Conservation (phyloP, 2,797 vertebrate species). For the Enteromius radiatus region DNA sequence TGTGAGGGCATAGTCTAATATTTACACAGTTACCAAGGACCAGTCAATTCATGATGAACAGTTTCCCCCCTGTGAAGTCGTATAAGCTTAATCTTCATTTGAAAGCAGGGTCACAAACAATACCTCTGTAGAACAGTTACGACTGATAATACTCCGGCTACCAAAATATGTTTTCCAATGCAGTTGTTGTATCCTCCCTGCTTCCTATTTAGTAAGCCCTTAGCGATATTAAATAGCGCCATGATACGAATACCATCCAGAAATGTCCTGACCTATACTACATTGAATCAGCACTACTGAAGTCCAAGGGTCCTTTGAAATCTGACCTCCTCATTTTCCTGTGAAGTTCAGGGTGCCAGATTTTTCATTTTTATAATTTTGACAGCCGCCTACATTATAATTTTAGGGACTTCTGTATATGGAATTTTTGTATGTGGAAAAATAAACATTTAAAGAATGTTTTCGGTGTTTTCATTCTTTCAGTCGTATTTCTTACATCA, state of each 20-base stretch:
- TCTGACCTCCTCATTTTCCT: neutral
- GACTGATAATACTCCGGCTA: neutral
- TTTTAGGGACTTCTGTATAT: conserved; percentile 32
- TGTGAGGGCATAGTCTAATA: conserved; percentile 10
- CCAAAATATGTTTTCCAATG: neutral
- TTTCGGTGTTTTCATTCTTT: neutral
- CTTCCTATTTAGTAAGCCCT: neutral
- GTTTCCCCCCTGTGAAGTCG: neutral
- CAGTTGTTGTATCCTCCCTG: neutral
- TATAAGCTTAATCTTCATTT: conserved; percentile 2
- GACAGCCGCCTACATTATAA: conserved; percentile 10
- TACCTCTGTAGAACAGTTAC: neutral
- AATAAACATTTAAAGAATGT: conserved; percentile 30
- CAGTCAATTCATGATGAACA: neutral
- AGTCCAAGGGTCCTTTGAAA: conserved; percentile 3
- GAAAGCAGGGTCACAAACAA: conserved; percentile 20
- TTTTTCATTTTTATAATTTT: conserved; percentile 25
- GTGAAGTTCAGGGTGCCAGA: conserved; percentile 8
- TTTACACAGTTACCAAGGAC: conserved; percentile 19
- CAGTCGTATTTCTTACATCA: neutral
- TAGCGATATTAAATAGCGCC: neutral
- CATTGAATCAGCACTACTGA: conserved; percentile 1
- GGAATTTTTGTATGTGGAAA: conserved; percentile 36
- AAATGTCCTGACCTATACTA: neutral
- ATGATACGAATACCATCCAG: conserved; percentile 1